Evolutionary conservation across 2,113 vertebrate genomes (phyloP).

Genomic region (Anarhynchus alexandrinus): DNA sequence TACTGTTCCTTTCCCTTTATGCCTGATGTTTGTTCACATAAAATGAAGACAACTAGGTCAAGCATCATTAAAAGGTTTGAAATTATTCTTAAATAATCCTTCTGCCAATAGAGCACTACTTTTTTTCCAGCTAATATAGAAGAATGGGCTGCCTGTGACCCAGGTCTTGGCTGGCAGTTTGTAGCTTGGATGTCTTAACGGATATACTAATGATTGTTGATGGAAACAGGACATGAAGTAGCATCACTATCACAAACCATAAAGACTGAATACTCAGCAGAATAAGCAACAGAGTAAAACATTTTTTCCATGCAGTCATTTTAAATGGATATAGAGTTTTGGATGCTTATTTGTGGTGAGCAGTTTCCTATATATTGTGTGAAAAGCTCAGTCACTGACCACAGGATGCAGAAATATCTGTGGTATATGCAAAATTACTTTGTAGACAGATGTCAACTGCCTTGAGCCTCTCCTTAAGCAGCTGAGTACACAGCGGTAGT

Average conservation of each 20-base stretch:
- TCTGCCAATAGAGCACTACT: background rate
- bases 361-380: background rate
- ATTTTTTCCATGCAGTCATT: background rate
- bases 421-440: background rate
- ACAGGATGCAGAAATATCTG: background rate
- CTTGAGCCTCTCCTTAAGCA: background rate
- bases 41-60: background rate
- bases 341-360: background rate
- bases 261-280: background rate
- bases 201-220: background rate
- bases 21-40: background rate
- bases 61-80: background rate
- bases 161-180: background rate
- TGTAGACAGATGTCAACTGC: background rate
- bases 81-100: background rate
- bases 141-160: background rate
- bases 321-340: background rate
- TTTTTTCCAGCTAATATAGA: background rate
- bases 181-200: background rate
- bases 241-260: background rate
- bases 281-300: background rate
- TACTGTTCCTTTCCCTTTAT: background rate
- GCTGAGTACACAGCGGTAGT: background rate
- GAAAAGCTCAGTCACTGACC: background rate
- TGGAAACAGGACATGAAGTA: conserved; percentile 13